These are phyloP conservation scores for Sciaenops ocellatus DNA, from an alignment of 2,797 vertebrate genomes.

Conservation along the genomic window DNA sequence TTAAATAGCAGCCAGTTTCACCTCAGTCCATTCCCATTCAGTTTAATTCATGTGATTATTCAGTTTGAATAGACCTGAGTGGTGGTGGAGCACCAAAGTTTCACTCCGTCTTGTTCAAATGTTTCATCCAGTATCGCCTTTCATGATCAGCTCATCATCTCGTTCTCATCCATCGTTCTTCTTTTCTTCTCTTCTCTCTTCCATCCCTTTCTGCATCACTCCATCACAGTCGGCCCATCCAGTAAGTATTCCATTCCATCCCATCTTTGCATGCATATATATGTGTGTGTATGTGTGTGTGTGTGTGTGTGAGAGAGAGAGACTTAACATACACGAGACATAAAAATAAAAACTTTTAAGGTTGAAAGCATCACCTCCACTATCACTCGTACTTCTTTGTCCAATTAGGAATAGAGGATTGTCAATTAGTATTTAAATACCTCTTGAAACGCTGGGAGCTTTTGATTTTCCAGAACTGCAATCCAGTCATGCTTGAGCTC, in stretches of 20 bases:
- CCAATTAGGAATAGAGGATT: conserved; percentile 18
- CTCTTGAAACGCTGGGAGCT: conserved; percentile 7
- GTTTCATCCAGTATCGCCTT: conserved; percentile 21
- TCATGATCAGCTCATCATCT: conserved; percentile 54
- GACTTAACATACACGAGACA: not conserved
- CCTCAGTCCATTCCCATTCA: not conserved
- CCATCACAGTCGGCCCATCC: conserved; percentile 86
- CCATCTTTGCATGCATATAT: conserved; percentile 72
- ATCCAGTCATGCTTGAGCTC: conserved; percentile 23
- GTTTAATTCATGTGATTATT: not conserved
- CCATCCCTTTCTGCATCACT: conserved; percentile 66
- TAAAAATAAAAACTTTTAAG: not conserved
- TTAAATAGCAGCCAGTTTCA: not conserved
- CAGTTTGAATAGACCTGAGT: not conserved
- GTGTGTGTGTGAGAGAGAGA: conserved; percentile 19
- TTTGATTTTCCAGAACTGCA: conserved; percentile 27
- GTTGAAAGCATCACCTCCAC: not conserved
- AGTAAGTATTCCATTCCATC: conserved; percentile 91
- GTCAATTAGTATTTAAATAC: conserved; percentile 39
- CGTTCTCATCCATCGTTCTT: conserved; percentile 73
- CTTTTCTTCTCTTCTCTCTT: conserved; percentile 63
- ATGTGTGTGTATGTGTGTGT: conserved; percentile 34
- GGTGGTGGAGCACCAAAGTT: not conserved
- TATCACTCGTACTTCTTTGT: conserved; percentile 2
- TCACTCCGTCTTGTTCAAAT: conserved; percentile 23